Base-by-base conservation (phyloP, 1,140 invertebrate species). In the Drosophila athabasca region DNA sequence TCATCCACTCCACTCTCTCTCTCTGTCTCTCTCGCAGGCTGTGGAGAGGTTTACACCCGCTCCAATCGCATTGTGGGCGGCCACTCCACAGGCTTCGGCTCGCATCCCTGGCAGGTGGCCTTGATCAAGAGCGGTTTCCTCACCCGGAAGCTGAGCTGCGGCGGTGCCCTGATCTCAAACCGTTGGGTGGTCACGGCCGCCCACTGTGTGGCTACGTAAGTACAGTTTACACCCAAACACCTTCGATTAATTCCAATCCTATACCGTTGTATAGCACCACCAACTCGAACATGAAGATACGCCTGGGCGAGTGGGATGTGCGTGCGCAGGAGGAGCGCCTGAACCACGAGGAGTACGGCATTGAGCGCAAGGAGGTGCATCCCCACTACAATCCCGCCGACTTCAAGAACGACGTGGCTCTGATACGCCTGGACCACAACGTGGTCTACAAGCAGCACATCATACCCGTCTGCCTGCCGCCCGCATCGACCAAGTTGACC, bases 31-130 rank as follows among this genome's bases (percentile, higher is more conserved):
- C 26, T 48, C 29, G 4, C 93, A 98, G 97, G 96, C 92, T 97
- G 97, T 85, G 97, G 97, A 1, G 96, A 97, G 91, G 93, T 97
- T 22, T 97, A 95, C 79, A 96, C 96, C 0, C 93, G 97, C 51
- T 96, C 96, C 43, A 97, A 97, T 88, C 94, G 97, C 74, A 98
- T 98, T 67, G 97, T 98, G 1, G 97, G 97, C n/a, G 97, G 97
- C 1, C 96, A 97, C 77, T 96, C 96, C 45, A 95, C 97, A 0
- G 95, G 95, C 62, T 98, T 98, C 88, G 97, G 96, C 5, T 96
- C 96, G 43, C 97, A 98, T 93, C 97, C 97, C n/a, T 98, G 97
- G 97, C 97, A 98, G 93, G 97, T 96, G 19, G 97, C 97, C 6
- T 95, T 98, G 26, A 97, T 98, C 60, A 98, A 98, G 91, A 96